Percentiles rank a stretch among this genome's conserved stretches.
Conservation (phyloP, 2,888 invertebrate genomes). For the Rhopalosiphum nymphaeae region DNA sequence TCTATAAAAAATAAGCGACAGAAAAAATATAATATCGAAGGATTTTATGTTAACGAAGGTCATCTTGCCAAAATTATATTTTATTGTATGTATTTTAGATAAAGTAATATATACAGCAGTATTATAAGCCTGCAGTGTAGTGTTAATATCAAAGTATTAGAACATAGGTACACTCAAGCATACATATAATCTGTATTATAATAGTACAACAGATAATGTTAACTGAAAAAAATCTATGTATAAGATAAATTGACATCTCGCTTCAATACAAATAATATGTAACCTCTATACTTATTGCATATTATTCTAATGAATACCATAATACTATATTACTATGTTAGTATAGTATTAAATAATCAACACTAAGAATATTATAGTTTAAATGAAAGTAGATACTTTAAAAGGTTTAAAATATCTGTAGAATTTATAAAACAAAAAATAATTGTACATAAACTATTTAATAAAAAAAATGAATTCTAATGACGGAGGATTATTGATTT, state of each 20-base stretch:
- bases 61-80: not conserved
- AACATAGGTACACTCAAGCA: not conserved
- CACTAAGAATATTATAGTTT: not conserved
- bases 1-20: not conserved
- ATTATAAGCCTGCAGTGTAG: not conserved
- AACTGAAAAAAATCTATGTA: not conserved
- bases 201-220: not conserved
- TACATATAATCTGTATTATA: not conserved
- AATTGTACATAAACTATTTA: not conserved
- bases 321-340: not conserved
- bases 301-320: not conserved
- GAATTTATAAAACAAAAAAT: not conserved
- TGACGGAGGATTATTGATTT: not conserved
- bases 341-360: not conserved
- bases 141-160: not conserved
- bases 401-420: not conserved
- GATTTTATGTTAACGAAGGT: slow-evolving; percentile 6
- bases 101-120: not conserved
- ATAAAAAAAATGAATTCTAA: not conserved
- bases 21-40: slow-evolving; percentile 19
- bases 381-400: not conserved
- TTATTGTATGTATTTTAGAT: not conserved
- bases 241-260: not conserved
- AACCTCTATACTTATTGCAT: not conserved
- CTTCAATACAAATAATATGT: not conserved